phyloP scores from a whole-genome alignment of 2,113 vertebrate species.

The Triplophysa siluroides region DNA sequence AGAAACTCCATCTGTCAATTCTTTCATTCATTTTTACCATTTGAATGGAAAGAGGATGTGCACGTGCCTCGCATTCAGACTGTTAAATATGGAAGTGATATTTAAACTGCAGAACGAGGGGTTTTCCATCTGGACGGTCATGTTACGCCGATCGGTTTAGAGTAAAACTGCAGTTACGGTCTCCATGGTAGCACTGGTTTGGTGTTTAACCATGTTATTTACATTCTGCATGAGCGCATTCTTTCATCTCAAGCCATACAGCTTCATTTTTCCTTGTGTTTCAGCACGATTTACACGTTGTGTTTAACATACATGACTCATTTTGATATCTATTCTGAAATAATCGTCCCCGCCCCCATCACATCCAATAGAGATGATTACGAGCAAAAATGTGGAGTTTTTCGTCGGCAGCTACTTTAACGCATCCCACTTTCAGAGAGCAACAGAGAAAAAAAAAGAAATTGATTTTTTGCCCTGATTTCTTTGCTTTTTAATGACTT shows the following conservation, averaged over 20 bases:
- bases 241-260: constrained; percentile 31
- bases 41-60: constrained; percentile 20
- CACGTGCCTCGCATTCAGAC: constrained; percentile 19
- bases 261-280: constrained; percentile 23
- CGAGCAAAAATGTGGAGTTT: neutral
- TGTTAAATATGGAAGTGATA: constrained; percentile 21
- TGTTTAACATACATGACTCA: constrained; percentile 27
- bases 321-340: constrained; percentile 18
- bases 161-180: constrained; percentile 25
- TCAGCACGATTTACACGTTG: constrained; percentile 13
- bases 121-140: constrained; percentile 21
- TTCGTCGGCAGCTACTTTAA: constrained; percentile 48
- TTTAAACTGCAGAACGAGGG: constrained; percentile 11
- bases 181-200: constrained; percentile 35
- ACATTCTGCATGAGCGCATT: constrained; percentile 48
- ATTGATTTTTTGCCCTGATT: neutral
- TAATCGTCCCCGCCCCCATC: neutral
- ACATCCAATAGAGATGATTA: constrained; percentile 36
- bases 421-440: constrained; percentile 31
- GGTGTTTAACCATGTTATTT: constrained; percentile 36
- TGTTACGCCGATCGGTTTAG: constrained; percentile 16
- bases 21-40: constrained; percentile 20
- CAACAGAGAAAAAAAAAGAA: constrained; percentile 3
- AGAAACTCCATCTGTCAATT: constrained; percentile 25
- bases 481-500: constrained; percentile 26